Evolutionary conservation across 2,797 vertebrate species (phyloP), one percentile per base, ranked within the genome.

Genomic region (Meriones psammophilus): DNA sequence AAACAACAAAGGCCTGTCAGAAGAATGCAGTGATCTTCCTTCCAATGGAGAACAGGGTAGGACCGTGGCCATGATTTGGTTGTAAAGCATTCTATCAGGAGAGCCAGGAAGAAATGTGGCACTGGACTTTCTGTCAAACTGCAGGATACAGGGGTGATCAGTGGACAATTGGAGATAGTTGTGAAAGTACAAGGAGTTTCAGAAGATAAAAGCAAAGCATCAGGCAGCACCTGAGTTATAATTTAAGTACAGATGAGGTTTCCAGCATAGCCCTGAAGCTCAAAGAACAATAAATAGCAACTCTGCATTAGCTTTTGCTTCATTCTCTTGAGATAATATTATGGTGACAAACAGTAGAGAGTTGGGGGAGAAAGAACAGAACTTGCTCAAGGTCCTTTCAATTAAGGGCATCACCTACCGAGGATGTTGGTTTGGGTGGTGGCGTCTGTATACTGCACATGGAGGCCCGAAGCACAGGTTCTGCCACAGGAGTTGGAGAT

Each of bases 361-460:
- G 62, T 28, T 0, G 3, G 1, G 6, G 58, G 5, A 86, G 12
- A 13, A 56, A 56, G 13, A 84, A 36, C 8, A 58, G 24, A 64
- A 10, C 46, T 33, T 78, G 88, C 39, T 30, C 30, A 15, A 76
- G 62, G 76, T 84, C 50, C 39, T 64, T 62, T 46, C 71, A 15
- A 0, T 6, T 10, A 66, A 33, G 64, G 13, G 15, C 62, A 8
- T 20, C 85, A 98, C 98, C 98, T 93, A 99, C 99, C 81, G 64
- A 30, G 42, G 97, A 8, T 2, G 39, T 12, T 0, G 90, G 54
- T 46, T 90, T 24, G 4, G 97, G 92, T 26, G 97, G 97, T 8
- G 97, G 89, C 0, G 98, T 95, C 84, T 98, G 98, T 58, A 98
- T 71, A 6, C 96, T 95, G 46, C 98, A 98, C 66, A 98, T 39